A percentile compares a stretch with the other conserved stretches of the same genome.
Conservation (phyloP, 2,888 invertebrate genomes). For the Chesias legatella region DNA sequence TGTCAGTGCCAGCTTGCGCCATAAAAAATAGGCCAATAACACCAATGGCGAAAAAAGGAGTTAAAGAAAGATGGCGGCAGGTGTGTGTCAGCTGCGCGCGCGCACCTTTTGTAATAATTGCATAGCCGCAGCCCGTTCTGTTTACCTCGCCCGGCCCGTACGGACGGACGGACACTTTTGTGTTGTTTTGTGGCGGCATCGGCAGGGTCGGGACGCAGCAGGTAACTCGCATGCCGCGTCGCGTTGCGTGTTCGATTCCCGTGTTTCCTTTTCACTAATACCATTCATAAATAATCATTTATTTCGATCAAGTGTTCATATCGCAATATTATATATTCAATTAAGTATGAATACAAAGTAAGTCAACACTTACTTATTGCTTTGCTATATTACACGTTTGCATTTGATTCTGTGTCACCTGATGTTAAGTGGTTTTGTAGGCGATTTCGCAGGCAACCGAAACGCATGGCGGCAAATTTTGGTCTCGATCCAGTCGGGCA, state of each 20-base stretch:
- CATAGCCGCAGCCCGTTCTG: conserved; percentile 57
- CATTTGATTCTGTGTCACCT: too few relatives aligned
- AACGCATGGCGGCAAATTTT: too few relatives aligned
- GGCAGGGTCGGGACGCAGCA: too few relatives aligned
- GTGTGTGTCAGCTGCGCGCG: conserved; percentile 73
- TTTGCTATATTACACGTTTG: too few relatives aligned
- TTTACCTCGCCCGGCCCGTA: conserved; percentile 46
- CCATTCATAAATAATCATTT: too few relatives aligned
- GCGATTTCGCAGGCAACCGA: too few relatives aligned
- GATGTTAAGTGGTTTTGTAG: too few relatives aligned
- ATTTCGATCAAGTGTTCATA: too few relatives aligned
- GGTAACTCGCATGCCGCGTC: conserved; percentile 20
- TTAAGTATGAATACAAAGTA: too few relatives aligned
- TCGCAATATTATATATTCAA: too few relatives aligned
- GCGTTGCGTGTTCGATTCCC: conserved; percentile 1
- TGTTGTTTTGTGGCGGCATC: conserved; percentile 42
- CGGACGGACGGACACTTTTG: conserved; percentile 39
- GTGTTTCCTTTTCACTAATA: conserved; percentile 6
- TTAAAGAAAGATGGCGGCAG: conserved; percentile 75
- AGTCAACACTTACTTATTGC: too few relatives aligned
- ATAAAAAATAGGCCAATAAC: conserved; percentile 80
- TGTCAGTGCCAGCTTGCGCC: conserved; percentile 74
- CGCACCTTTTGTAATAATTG: conserved; percentile 76
- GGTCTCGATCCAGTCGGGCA: too few relatives aligned
- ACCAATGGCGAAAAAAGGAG: conserved; percentile 72